Evolutionary conservation across 2,113 vertebrate species (phyloP).

Genomic region (Equus przewalskii): DNA sequence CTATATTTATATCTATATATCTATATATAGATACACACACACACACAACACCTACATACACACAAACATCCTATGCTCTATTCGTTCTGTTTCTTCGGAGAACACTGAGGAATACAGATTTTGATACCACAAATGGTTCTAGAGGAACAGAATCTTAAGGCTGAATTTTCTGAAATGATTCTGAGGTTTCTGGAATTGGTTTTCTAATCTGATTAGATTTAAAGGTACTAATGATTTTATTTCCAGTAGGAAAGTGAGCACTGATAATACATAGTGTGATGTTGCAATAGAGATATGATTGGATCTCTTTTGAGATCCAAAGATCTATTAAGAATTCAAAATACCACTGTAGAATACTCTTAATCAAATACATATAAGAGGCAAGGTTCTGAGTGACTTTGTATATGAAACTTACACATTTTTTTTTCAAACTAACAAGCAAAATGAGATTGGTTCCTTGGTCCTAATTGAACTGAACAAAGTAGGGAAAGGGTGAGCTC

Average conservation of each 20-base stretch:
- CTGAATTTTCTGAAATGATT: background rate
- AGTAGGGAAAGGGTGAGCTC: background rate
- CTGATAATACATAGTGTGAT: background rate
- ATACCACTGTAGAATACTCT: background rate
- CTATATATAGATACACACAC: background rate
- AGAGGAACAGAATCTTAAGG: background rate
- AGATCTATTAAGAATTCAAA: background rate
- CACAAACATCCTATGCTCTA: background rate
- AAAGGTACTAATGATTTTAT: background rate
- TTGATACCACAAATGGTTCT: background rate
- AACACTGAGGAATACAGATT: background rate
- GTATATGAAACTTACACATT: background rate
- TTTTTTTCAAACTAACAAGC: background rate
- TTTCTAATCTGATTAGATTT: background rate
- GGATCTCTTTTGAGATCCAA: background rate
- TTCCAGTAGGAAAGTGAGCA: background rate
- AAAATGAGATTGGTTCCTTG: background rate
- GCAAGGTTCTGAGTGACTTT: background rate
- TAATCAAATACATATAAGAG: background rate
- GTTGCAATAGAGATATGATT: background rate
- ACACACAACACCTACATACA: background rate
- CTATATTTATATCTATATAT: too few species aligned
- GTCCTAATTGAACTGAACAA: background rate
- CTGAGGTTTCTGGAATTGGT: background rate
- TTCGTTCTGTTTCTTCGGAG: background rate